Conservation (phyloP, 2,888 invertebrate genomes). For the Leuctra nigra region DNA sequence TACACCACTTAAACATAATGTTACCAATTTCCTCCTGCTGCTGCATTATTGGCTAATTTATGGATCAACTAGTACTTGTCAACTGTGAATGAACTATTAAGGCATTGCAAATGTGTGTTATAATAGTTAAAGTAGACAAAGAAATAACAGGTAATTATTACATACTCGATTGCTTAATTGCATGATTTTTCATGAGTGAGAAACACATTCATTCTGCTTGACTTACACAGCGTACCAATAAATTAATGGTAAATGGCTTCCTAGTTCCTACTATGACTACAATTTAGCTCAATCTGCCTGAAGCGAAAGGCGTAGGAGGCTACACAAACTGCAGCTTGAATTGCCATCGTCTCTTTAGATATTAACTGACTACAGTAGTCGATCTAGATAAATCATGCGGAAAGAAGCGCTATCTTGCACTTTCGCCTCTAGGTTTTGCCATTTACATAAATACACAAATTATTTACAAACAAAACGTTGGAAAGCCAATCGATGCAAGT, state of each 20-base stretch:
- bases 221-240: too few relatives aligned
- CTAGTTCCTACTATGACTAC: too few relatives aligned
- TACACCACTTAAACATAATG: background rate
- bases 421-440: slow-evolving; percentile 25
- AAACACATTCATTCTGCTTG: too few relatives aligned
- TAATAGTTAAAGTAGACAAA: too few relatives aligned
- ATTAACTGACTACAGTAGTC: too few relatives aligned
- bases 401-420: slow-evolving; percentile 23
- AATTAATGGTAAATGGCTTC: too few relatives aligned
- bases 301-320: too few relatives aligned
- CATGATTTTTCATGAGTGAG: too few relatives aligned
- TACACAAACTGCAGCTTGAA: background rate
- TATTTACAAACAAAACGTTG: slow-evolving; percentile 26
- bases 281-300: too few relatives aligned
- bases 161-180: too few relatives aligned
- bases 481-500: slow-evolving; percentile 30
- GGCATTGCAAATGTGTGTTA: slow-evolving; percentile 7
- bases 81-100: slow-evolving; percentile 3
- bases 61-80: background rate
- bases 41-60: background rate
- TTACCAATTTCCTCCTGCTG: background rate
- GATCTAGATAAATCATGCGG: background rate
- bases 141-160: too few relatives aligned
- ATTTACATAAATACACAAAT: slow-evolving; percentile 25
- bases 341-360: too few relatives aligned